These are phyloP conservation scores for Castor canadensis DNA, from an alignment of 2,113 vertebrate species.

Conservation along the genomic window DNA sequence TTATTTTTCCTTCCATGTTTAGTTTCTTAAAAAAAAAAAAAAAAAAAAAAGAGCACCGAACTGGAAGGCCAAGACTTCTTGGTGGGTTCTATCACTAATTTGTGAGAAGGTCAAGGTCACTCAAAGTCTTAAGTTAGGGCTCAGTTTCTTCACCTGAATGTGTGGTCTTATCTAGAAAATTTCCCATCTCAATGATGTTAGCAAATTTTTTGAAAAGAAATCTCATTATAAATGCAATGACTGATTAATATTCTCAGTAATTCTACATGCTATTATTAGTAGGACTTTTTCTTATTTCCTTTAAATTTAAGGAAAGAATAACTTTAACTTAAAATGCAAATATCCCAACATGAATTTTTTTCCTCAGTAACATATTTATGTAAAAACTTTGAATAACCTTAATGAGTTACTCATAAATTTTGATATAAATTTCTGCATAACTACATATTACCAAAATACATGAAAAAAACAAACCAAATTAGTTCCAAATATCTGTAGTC, in stretches of 20 bases:
- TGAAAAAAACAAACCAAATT: constrained; percentile 4
- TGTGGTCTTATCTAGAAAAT: neutral
- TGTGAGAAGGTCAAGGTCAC: neutral
- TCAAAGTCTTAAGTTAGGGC: neutral
- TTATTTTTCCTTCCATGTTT: neutral
- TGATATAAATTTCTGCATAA: neutral
- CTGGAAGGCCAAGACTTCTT: neutral
- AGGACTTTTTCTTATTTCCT: neutral
- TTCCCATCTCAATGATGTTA: neutral
- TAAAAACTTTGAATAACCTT: constrained; percentile 4
- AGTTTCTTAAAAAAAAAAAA: neutral
- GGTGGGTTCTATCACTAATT: neutral
- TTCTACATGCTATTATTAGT: neutral
- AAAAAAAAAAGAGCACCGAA: neutral
- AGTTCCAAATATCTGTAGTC: constrained; percentile 30
- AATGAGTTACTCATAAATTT: constrained; percentile 11
- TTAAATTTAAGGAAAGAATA: neutral
- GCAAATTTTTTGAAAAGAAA: constrained; percentile 13
- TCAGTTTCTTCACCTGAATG: neutral
- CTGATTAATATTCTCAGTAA: neutral
- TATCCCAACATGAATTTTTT: neutral
- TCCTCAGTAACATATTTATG: neutral
- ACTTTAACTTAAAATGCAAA: constrained; percentile 8
- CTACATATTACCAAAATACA: constrained; percentile 26
- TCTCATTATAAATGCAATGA: neutral